Conservation (phyloP, 2,888 invertebrate genomes). For the Endomychus coccineus region DNA sequence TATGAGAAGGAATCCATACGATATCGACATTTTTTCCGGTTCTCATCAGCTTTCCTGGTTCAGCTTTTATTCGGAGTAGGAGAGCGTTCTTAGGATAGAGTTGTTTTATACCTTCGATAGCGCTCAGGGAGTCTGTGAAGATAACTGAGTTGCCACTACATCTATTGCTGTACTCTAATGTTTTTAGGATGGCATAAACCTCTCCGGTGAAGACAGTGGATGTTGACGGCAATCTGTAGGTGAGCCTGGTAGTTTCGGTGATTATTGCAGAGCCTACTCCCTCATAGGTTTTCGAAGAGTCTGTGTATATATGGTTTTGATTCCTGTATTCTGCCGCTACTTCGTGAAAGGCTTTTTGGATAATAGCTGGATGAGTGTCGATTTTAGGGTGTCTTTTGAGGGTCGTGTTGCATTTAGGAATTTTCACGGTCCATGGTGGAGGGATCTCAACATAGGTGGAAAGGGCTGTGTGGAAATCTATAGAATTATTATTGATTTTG, state of each 20-base stretch:
- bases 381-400: not conserved
- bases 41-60: no score
- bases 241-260: slow-evolving; percentile 1
- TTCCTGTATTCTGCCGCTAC: not conserved
- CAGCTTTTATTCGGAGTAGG: no score
- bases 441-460: not conserved
- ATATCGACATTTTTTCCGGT: no score
- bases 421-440: slow-evolving; percentile 1
- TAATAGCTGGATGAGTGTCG: not conserved
- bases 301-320: slow-evolving; percentile 4
- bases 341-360: slow-evolving; percentile 1
- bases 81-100: no score
- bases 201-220: no score
- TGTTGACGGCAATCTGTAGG: not conserved
- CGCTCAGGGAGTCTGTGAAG: no score
- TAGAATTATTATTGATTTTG: not conserved
- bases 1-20: no score
- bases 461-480: not conserved
- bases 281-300: slow-evolving; percentile 5
- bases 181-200: no score
- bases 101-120: no score
- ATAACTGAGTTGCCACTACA: no score
- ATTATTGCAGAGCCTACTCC: slow-evolving; percentile 1
- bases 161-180: no score
- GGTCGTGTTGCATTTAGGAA: not conserved